Percentiles rank a stretch among this genome's conserved stretches.
These are phyloP conservation scores for Numenius phaeopus DNA, from an alignment of 2,797 vertebrate species.

Conservation along the genomic window DNA sequence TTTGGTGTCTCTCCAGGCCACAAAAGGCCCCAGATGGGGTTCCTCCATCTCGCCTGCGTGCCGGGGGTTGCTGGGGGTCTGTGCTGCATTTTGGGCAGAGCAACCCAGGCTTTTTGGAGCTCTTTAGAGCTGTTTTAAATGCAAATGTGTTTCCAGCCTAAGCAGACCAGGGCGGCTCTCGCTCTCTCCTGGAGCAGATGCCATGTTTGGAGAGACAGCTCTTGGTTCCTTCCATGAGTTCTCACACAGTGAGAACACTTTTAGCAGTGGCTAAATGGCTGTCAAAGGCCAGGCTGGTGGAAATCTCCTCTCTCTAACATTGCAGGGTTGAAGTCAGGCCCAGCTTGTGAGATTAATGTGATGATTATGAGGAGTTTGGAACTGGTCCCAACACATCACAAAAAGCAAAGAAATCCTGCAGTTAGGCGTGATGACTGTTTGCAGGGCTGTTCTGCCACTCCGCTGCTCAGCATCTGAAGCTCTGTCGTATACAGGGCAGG, in stretches of 20 bases:
- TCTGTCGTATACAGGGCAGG: neutral
- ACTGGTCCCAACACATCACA: neutral
- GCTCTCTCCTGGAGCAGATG: neutral
- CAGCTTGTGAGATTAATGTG: neutral
- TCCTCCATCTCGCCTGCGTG: neutral
- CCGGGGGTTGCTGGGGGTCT: neutral
- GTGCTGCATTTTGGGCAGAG: neutral
- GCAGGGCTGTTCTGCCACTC: neutral
- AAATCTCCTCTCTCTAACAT: neutral
- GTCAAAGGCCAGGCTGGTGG: neutral
- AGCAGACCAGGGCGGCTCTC: neutral
- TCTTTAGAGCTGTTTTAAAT: neutral
- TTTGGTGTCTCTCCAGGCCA: neutral
- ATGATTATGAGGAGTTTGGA: slow-evolving; percentile 5
- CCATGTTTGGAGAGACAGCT: neutral
- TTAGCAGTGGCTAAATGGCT: neutral
- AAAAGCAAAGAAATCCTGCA: slow-evolving; percentile 10
- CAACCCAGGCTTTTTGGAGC: neutral
- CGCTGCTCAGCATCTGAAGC: neutral
- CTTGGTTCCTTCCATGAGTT: neutral
- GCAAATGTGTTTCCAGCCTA: neutral
- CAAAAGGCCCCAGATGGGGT: neutral
- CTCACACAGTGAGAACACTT: neutral
- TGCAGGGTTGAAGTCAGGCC: neutral
- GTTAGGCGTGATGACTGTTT: neutral